Percentiles rank a stretch among this genome's conserved stretches.
These are phyloP conservation scores for Sphaerodactylus townsendi DNA, from an alignment of 2,113 vertebrate genomes.

Conservation along the genomic window DNA sequence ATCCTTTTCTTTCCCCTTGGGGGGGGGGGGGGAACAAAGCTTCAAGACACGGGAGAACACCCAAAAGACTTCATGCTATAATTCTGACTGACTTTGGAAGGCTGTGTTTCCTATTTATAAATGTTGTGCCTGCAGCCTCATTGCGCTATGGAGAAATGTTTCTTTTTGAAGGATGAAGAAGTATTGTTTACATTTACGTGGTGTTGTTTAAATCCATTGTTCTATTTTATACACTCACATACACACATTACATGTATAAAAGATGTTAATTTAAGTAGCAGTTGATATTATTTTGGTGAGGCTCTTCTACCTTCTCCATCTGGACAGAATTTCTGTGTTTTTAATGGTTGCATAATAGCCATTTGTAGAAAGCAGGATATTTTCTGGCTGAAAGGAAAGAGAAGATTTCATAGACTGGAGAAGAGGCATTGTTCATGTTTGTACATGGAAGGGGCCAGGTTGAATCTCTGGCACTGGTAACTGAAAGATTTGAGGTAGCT, in stretches of 20 bases:
- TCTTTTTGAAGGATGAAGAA: conserved; percentile 44
- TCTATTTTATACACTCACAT: not conserved
- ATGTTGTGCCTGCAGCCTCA: not conserved
- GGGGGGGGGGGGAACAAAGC: fast-evolving
- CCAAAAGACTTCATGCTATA: not conserved
- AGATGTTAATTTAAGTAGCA: conserved; percentile 13
- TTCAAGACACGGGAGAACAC: not conserved
- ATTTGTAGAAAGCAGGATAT: not conserved
- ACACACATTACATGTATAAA: not conserved
- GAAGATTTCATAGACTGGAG: no score
- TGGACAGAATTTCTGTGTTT: not conserved
- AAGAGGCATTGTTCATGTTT: no score
- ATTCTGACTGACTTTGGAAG: fast-evolving
- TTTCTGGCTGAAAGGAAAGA: not conserved
- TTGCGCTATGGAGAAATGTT: not conserved
- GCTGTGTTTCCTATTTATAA: fast-evolving
- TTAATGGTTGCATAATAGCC: not conserved
- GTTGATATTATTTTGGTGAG: not conserved
- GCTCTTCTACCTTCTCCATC: not conserved
- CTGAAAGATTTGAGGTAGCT: no score
- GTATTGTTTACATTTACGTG: conserved; percentile 33
- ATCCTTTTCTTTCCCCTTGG: fast-evolving
- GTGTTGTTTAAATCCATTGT: not conserved
- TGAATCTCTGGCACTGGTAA: no score
- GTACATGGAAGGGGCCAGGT: no score